Conservation (phyloP, 2,113 vertebrate genomes). For the Anthoscopus minutus region DNA sequence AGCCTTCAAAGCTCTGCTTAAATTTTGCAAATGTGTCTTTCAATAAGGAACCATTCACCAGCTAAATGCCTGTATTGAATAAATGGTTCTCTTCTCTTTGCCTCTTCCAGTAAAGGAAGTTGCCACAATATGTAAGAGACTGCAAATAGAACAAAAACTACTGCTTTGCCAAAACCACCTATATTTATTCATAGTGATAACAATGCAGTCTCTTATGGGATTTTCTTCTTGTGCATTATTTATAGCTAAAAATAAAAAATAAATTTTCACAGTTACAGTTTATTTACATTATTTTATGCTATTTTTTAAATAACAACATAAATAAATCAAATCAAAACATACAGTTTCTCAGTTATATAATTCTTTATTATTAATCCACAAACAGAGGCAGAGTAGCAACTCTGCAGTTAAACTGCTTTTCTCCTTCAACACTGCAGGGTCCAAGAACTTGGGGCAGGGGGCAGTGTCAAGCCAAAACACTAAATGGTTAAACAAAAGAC, state of each 20-base stretch:
- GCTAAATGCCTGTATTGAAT: background rate
- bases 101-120: background rate
- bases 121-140: background rate
- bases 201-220: fast-evolving
- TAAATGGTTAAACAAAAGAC: background rate
- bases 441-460: background rate
- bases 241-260: background rate
- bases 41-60: background rate
- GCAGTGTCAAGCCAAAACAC: background rate
- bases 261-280: background rate
- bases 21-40: background rate
- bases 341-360: background rate
- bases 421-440: background rate
- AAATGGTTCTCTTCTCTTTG: background rate
- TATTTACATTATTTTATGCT: background rate
- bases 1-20: background rate
- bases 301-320: background rate
- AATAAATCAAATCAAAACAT: background rate
- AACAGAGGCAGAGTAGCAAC: background rate
- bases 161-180: background rate
- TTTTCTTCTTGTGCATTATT: background rate
- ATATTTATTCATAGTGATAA: background rate
- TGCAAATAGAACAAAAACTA: background rate
- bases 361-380: background rate
- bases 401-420: background rate